Percentiles rank a stretch among this genome's conserved stretches.
Evolutionary conservation across 1,140 invertebrate genomes (phyloP).

Genomic region (Calosoma granatense): DNA sequence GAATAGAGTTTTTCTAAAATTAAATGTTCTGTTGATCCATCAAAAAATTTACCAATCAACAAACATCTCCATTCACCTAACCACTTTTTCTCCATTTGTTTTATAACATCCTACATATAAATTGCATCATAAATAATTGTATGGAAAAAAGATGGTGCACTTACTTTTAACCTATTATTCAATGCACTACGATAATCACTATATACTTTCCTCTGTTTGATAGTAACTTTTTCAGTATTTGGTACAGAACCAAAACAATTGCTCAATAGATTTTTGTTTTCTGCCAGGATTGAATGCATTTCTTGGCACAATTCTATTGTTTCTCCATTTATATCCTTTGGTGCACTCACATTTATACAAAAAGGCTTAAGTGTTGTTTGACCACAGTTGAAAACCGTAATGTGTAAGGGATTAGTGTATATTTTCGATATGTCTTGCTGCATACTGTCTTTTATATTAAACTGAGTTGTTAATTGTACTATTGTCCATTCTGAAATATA

Average conservation of each 20-base stretch:
- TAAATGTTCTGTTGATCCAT: constrained; percentile 6
- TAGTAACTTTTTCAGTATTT: constrained; percentile 14
- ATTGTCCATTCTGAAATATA: constrained; percentile 25
- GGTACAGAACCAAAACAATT: neutral
- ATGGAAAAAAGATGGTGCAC: neutral
- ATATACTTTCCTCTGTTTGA: constrained; percentile 18
- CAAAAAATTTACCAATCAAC: constrained; percentile 25
- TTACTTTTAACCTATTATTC: constrained; percentile 20
- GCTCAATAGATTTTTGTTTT: constrained; percentile 17
- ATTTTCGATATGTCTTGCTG: constrained; percentile 17
- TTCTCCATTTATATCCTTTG: constrained; percentile 15
- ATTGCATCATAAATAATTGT: constrained; percentile 6
- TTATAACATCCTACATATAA: constrained; percentile 22
- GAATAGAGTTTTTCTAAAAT: constrained; percentile 9
- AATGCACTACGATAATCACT: constrained; percentile 7
- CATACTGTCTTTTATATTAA: constrained; percentile 17
- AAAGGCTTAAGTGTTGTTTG: constrained; percentile 19
- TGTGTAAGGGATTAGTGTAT: constrained; percentile 19
- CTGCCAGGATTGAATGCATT: constrained; percentile 14
- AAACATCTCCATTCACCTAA: constrained; percentile 26
- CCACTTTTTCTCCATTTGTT: constrained; percentile 25
- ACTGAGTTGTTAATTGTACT: constrained; percentile 22
- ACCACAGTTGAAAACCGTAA: constrained; percentile 25
- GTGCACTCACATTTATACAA: constrained; percentile 18
- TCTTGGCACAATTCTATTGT: constrained; percentile 14